These are phyloP conservation scores for Corythornis vintsioides DNA, from an alignment of 2,113 vertebrate species.

Conservation along the genomic window DNA sequence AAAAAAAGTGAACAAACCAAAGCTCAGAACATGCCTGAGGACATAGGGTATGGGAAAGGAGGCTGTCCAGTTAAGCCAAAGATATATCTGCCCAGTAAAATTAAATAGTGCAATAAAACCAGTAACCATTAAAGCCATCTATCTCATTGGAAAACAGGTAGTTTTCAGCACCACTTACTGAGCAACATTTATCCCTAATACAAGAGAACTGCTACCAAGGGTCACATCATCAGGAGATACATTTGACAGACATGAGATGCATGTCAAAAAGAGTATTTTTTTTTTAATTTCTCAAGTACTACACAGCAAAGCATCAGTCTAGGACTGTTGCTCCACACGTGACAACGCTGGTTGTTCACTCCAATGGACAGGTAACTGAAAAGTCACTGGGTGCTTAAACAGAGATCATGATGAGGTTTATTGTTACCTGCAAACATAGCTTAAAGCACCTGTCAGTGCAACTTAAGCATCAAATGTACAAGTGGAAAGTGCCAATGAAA, in stretches of 20 bases:
- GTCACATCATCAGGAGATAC: neutral
- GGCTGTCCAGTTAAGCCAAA: neutral
- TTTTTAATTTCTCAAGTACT: neutral
- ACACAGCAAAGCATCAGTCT: neutral
- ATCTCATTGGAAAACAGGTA: neutral
- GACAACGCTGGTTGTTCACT: accelerated
- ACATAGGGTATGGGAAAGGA: neutral
- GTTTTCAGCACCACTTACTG: neutral
- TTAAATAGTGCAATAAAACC: neutral
- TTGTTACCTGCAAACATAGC: neutral
- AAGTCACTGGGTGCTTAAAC: neutral
- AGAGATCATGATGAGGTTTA: neutral
- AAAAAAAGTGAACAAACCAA: neutral
- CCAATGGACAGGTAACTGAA: neutral
- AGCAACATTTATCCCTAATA: neutral
- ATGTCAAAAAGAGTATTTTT: neutral
- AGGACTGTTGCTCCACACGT: neutral
- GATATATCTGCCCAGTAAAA: neutral
- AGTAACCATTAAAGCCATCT: neutral
- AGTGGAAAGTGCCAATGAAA: neutral
- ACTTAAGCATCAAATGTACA: neutral
- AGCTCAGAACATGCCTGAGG: neutral
- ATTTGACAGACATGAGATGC: neutral
- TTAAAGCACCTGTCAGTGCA: neutral
- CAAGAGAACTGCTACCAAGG: neutral